phyloP scores from a whole-genome alignment of 2,113 vertebrate species.

The Sylvia atricapilla region DNA sequence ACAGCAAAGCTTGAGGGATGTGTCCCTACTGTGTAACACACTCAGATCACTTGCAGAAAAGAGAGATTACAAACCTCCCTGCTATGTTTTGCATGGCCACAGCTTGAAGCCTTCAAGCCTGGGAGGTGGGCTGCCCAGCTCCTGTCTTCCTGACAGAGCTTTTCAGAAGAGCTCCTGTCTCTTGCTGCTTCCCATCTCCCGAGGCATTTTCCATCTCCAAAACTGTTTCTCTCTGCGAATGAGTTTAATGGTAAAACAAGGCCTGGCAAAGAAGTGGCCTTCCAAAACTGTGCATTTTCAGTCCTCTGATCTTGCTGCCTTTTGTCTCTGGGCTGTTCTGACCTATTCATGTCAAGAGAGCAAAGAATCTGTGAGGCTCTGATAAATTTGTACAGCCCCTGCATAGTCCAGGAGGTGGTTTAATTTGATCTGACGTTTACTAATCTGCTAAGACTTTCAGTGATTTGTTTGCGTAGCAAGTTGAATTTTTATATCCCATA shows the following conservation, averaged over 20 bases:
- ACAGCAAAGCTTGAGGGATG: neutral
- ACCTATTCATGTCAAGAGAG: slow-evolving; percentile 11
- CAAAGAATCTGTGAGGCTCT: neutral
- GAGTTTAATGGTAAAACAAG: neutral
- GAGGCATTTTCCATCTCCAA: neutral
- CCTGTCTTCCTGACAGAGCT: neutral
- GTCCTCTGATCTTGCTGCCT: neutral
- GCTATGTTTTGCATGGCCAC: neutral
- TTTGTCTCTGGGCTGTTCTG: slow-evolving; percentile 14
- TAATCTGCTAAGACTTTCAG: slow-evolving; percentile 37
- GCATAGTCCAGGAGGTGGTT: neutral
- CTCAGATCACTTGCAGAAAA: neutral
- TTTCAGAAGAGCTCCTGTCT: neutral
- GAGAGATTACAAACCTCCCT: neutral
- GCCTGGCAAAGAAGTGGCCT: neutral
- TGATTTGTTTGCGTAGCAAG: slow-evolving; percentile 36
- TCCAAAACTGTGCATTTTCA: neutral
- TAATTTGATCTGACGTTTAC: slow-evolving; percentile 31
- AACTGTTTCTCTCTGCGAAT: neutral
- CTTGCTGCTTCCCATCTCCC: neutral
- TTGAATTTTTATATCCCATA: neutral
- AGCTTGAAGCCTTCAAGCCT: neutral
- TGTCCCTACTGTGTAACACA: fast-evolving
- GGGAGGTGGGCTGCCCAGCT: neutral
- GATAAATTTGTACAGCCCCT: slow-evolving; percentile 2